Evolutionary conservation across 2,888 invertebrate genomes (phyloP), one percentile per base, ranked within the genome.

Genomic region (Argynnis bischoffii): DNA sequence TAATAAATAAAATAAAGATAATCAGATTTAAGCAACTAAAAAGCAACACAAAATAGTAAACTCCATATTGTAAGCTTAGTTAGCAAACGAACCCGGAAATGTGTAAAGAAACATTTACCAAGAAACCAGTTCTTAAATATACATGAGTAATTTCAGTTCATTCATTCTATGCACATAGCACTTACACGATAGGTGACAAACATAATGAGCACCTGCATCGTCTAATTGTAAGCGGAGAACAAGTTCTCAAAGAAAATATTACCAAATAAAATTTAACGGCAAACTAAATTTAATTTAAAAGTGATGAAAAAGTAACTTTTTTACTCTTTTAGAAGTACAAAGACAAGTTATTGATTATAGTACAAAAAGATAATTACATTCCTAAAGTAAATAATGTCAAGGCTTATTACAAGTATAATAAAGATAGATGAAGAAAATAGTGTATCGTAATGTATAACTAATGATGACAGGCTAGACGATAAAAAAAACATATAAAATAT

Each of bases 401-500:
- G 48, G 21, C 47, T 47, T 47, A 21, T 26, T 13, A 26, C 47
- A 59, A 59, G n/a, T n/a, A 47, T 16, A 35, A 51, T 16, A 41
- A 53, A 61, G 51, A 35, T 61, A 53, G 51, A 3, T 18, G 21
- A 53, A 51, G 51, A 50, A 61, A 51, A 16, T 51, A 61, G 51
- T 41, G 15, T 15, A 18, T 6, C 15, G 35, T 59, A 70, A 61
- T 65, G 63, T 64, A 70, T 16, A 63, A 73, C 66, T 68, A 64
- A 71, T 66, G 71, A 69, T 64, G 67, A 67, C 69, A 56, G 60
- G 51, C 26, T 14, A 66, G 54, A 64, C 59, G 70, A 70, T 72
- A 71, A 73, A 47, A 26, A 26, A 55, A 26, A 21, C 56, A 26
- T 56, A 57, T 21, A 55, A 55, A 31, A 47, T 35, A 61, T 63